Conservation (phyloP, 2,797 vertebrate genomes). For the Clamator glandarius region DNA sequence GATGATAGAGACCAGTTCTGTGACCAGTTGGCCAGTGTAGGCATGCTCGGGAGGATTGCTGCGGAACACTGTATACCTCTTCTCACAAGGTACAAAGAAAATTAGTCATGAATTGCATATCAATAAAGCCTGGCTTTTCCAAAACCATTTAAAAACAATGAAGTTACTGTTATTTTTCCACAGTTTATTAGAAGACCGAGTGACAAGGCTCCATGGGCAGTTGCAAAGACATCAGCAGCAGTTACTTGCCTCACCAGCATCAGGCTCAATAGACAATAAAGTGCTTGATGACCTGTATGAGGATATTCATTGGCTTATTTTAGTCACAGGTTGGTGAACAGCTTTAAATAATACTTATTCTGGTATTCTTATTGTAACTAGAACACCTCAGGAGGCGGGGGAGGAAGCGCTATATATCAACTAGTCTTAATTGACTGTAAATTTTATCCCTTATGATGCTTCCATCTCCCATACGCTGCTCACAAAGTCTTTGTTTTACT, state of each 20-base stretch:
- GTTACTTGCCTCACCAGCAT: slow-evolving; percentile 88
- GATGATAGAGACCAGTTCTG: slow-evolving; percentile 98
- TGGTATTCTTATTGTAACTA: background rate
- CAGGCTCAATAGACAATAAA: slow-evolving; percentile 87
- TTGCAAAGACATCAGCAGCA: slow-evolving; percentile 97
- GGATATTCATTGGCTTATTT: slow-evolving; percentile 99
- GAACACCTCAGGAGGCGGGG: background rate
- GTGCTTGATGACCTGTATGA: slow-evolving; percentile 96
- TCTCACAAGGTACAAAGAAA: slow-evolving; percentile 86
- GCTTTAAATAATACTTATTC: background rate
- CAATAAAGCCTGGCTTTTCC: background rate
- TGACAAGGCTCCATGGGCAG: slow-evolving; percentile 94
- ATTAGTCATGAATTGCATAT: background rate
- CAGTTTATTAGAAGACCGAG: slow-evolving; percentile 96
- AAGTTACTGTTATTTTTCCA: background rate
- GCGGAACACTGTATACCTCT: slow-evolving; percentile 97
- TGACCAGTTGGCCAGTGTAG: slow-evolving; percentile 96
- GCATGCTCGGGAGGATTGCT: slow-evolving; percentile 95
- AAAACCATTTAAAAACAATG: background rate
- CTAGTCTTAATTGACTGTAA: background rate
- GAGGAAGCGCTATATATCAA: background rate
- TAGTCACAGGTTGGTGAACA: slow-evolving; percentile 92
- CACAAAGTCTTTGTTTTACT: background rate
- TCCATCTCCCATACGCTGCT: background rate
- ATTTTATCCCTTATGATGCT: background rate